Conservation (phyloP, 2,888 invertebrate species). For the Eristalis arbustorum region DNA sequence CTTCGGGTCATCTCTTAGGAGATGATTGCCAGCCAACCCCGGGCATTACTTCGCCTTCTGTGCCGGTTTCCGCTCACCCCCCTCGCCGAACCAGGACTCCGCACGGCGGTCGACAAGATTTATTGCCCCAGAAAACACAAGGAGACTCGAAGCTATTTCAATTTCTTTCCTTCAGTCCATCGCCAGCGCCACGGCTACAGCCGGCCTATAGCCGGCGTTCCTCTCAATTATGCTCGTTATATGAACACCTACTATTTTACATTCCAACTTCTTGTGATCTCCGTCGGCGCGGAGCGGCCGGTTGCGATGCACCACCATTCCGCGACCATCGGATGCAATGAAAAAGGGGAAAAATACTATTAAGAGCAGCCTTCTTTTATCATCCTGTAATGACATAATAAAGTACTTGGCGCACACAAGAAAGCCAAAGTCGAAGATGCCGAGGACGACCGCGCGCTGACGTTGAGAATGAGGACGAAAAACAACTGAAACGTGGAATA, state of each 20-base stretch:
- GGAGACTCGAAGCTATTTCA: conserved; percentile 53
- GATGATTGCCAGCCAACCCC: conserved; percentile 57
- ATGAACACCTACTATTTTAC: conserved; percentile 69
- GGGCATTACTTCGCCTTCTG: conserved; percentile 59
- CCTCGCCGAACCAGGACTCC: conserved; percentile 29
- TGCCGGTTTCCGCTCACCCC: conserved; percentile 35
- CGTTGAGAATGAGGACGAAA: not conserved
- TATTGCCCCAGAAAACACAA: conserved; percentile 57
- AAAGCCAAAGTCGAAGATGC: not conserved
- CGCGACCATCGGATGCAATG: conserved; percentile 18
- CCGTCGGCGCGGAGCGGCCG: conserved; percentile 16
- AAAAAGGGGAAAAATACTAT: conserved; percentile 29
- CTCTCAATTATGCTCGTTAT: conserved; percentile 28
- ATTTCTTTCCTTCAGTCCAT: conserved; percentile 21
- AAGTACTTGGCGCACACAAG: conserved; percentile 62
- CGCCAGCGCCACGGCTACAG: not conserved
- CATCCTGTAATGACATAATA: conserved; percentile 68
- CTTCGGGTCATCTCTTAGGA: conserved; percentile 62
- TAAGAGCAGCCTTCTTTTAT: conserved; percentile 60
- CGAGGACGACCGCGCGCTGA: not conserved
- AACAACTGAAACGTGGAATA: not conserved
- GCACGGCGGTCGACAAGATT: conserved; percentile 53
- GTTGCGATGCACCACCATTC: conserved; percentile 6
- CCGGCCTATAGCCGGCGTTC: not conserved
- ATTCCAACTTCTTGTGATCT: conserved; percentile 36